Conservation (phyloP, 2,113 vertebrate species). For the Maccullochella peelii region DNA sequence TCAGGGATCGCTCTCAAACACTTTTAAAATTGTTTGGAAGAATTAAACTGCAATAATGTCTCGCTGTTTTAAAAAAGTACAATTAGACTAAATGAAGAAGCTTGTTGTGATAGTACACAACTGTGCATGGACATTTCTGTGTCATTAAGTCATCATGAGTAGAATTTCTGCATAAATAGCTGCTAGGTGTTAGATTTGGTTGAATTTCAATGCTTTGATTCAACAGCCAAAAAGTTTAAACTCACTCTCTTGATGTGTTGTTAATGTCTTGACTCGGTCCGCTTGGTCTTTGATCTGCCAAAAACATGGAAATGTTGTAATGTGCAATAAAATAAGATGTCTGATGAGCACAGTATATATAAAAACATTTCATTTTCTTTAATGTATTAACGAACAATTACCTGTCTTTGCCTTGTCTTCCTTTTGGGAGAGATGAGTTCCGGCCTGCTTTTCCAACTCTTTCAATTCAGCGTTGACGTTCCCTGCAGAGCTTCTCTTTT, state of each 20-base stretch:
- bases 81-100: not conserved
- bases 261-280: slow-evolving; percentile 18
- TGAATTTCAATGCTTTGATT: not conserved
- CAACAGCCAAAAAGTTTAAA: slow-evolving; percentile 12
- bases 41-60: not conserved
- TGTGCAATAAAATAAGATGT: not conserved
- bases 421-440: not conserved
- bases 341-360: not conserved
- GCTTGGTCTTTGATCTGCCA: slow-evolving; percentile 43
- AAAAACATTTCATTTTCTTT: not conserved
- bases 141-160: not conserved
- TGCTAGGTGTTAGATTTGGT: not conserved
- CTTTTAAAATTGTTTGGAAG: not conserved
- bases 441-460: not conserved
- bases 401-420: slow-evolving; percentile 37
- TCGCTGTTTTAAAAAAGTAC: not conserved
- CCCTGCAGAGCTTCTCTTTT: slow-evolving; percentile 26
- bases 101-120: not conserved
- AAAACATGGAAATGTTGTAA: slow-evolving; percentile 20
- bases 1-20: slow-evolving; percentile 43
- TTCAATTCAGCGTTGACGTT: slow-evolving; percentile 20
- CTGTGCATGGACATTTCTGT: not conserved
- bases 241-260: slow-evolving; percentile 62
- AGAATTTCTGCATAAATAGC: not conserved
- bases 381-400: not conserved